Base-by-base conservation (phyloP, 2,888 invertebrate species). In the Cantharis lateralis region DNA sequence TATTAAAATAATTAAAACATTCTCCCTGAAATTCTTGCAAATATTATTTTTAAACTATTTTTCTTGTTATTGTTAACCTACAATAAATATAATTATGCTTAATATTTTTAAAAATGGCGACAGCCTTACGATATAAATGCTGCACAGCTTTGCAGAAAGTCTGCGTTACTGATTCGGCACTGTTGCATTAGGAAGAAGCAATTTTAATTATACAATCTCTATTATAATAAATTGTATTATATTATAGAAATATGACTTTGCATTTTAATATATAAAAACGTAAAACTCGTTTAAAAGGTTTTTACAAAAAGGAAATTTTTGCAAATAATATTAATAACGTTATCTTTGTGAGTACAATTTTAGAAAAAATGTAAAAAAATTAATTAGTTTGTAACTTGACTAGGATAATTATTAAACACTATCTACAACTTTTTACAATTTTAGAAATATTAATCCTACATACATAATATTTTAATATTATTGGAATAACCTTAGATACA, bases 101-200 rank as follows among this genome's bases (percentile, higher is more conserved):
- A 81, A 83, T 85, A 83, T 86, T 85, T 85, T 86, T 48, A 86
- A 87, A 86, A 84, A 82, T 85, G 85, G 86, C 86, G 79, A 85
- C 83, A 84, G 86, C 87, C 86, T 86, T 84, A 84, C 81, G 82
- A 83, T 82, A 82, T 82, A 84, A 85, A 84, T 83, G 83, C 84
- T 81, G 84, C 84, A 83, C 84, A 84, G 84, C 66, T 70, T 24
- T 28, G 62, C 73, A 76, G 70, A 70, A 73, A 83, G 48, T 77
- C 82, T 83, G 81, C 79, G 75, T 77, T 79, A 81, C 79, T 82
- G 82, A 82, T 81, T 83, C 84, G 84, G 83, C 83, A 82, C 80
- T 80, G 81, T 83, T 80, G 82, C 82, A 78, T 81, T 85, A 85
- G 85, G 86, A 87, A 86, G 87, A 87, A 87, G 86, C 86, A 84